Base-by-base conservation (phyloP, 1,140 invertebrate species). In the Drosophila pallidifrons region DNA sequence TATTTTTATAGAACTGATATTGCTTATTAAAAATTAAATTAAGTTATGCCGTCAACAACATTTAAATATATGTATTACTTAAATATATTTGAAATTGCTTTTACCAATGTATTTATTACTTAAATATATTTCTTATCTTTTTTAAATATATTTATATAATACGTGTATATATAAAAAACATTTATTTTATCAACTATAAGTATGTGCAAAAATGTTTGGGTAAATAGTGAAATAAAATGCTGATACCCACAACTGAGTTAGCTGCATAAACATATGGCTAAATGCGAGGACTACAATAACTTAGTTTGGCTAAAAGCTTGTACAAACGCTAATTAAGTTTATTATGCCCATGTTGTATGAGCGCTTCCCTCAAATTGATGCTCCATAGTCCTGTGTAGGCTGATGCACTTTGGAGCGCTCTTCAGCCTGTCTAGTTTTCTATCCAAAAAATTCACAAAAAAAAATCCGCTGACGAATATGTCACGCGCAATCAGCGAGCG, bases 221-320 rank as follows among this genome's bases (percentile, higher is more conserved):
- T 1, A 47, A 47, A 47, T 47, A 8, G 2, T 13, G 46, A 47
- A 16, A 8, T 55, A 38, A 38, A 38, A 5, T 32, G 5, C 1
- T 35, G 1, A 41, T 4, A 38, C 1, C 30, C 15, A 1, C 13
- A 3, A 1, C 5, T 15, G 32, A 1, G 0, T 10, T 20, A 20
- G 1, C 20, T 15, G 4, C 5, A n/a, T 25, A 15, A 52, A 57
- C 57, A 69, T 61, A 70, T 57, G 28, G 51, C n/a, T 52, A 57
- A 55, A 69, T 57, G 65, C 58, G 30, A 25, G 47, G 15, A 59
- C 73, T 80, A 80, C 78, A 75, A 81, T 87, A 87, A 87, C 85
- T 75, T 70, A 83, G 77, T 88, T 88, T 87, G 77, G 69, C 80
- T 87, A 87, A 88, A 88, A 87, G 83, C 83, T 75, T 80, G 83